These are phyloP conservation scores for Lepus townsendii DNA, from an alignment of 2,797 vertebrate genomes.

Conservation along the genomic window DNA sequence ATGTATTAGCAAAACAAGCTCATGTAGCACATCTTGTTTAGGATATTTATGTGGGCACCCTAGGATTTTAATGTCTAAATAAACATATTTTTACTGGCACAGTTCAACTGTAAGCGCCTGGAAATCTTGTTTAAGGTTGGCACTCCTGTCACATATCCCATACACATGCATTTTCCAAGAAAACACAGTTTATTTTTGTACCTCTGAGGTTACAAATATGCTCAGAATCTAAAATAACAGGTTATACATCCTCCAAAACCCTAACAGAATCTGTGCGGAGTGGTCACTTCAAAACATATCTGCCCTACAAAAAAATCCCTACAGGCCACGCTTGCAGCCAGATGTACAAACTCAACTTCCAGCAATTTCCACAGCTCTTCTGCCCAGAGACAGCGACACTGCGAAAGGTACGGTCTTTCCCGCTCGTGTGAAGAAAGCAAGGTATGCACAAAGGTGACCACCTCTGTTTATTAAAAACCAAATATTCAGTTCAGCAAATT, in stretches of 20 bases:
- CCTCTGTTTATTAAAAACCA: not conserved
- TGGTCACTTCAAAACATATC: constrained; percentile 42
- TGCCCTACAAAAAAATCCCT: constrained; percentile 11
- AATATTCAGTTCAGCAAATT: constrained; percentile 47
- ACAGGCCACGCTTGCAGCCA: not conserved
- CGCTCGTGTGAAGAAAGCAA: not conserved
- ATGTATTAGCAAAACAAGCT: constrained; percentile 16
- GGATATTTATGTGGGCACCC: constrained; percentile 58
- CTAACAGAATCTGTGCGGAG: not conserved
- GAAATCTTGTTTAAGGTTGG: constrained; percentile 60
- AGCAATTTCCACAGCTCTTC: not conserved
- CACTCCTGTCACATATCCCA: constrained; percentile 32
- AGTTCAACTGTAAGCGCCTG: constrained; percentile 27
- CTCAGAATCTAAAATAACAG: constrained; percentile 65
- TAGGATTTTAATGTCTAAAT: constrained; percentile 54
- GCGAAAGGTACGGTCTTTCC: not conserved
- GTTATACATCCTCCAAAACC: constrained; percentile 6
- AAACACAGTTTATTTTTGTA: constrained; percentile 68
- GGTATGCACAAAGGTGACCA: not conserved
- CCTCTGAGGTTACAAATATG: constrained; percentile 54
- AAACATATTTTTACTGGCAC: constrained; percentile 60
- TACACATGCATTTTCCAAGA: constrained; percentile 66
- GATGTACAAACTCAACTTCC: constrained; percentile 7
- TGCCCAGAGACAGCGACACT: not conserved
- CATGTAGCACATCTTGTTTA: not conserved